phyloP scores from a whole-genome alignment of 2,888 invertebrate genomes.

The Drosophila vallismaia region DNA sequence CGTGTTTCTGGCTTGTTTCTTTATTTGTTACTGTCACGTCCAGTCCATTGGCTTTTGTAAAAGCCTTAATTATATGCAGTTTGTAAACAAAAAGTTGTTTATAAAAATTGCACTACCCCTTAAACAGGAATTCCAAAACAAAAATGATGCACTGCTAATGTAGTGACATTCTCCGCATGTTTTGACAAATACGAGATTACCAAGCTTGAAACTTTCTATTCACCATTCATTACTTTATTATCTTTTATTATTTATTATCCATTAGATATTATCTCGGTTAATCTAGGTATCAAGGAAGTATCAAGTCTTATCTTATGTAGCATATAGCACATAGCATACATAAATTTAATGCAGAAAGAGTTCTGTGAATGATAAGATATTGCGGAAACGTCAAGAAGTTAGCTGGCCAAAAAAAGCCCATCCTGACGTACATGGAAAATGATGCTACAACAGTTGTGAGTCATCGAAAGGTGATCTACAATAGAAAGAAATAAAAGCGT shows the following conservation, averaged over 20 bases:
- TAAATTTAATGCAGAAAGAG: conserved; percentile 19
- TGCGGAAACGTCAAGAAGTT: conserved; percentile 21
- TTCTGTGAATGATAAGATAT: conserved; percentile 7
- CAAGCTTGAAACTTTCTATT: too few relatives aligned
- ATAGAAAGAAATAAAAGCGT: neutral
- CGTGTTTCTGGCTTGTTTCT: conserved; percentile 27
- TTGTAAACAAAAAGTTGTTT: conserved; percentile 35
- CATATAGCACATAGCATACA: neutral
- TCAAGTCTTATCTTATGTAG: neutral
- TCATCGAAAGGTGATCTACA: neutral
- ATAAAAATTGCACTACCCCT: conserved; percentile 22
- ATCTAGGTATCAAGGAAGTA: neutral
- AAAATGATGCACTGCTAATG: too few relatives aligned
- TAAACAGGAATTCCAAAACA: too few relatives aligned
- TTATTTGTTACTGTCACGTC: conserved; percentile 55
- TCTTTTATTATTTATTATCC: too few relatives aligned
- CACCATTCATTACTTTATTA: too few relatives aligned
- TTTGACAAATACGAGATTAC: neutral
- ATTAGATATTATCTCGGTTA: neutral
- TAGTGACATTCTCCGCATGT: neutral
- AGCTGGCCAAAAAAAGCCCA: conserved; percentile 25
- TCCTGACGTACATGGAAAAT: neutral
- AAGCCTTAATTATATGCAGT: conserved; percentile 46
- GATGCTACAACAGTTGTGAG: neutral
- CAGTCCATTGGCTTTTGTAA: conserved; percentile 38